Base-by-base conservation (phyloP, 2,888 invertebrate genomes). In the Cephalotes varians region DNA sequence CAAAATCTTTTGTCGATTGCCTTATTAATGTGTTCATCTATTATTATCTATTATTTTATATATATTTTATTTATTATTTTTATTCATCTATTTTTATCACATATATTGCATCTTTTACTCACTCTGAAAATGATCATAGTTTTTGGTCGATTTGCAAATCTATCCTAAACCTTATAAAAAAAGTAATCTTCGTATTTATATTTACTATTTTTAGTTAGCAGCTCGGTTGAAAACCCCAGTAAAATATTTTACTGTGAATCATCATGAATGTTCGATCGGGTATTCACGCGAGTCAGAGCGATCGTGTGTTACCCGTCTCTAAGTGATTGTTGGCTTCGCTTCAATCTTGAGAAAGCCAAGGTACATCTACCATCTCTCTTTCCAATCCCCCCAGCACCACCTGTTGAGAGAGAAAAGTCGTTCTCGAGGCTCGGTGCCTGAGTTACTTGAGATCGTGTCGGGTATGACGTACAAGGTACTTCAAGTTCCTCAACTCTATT, bases 321-420 rank as follows among this genome's bases (percentile, higher is more conserved):
- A 65, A 76, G 56, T 71, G 60, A 84, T 86, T 71, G 84, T 82
- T 64, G 54, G 72, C 72, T 34, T 25, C 73, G 72, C 44, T 54
- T 54, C 18, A 62, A 65, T 82, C 76, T 77, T 67, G 40, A 37
- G 82, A 58, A 67, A 71, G 72, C 77, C 62, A 40, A 44, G 15
- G 15, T 40, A 60, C 34, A 37, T 44, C 72, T 34, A 62, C 58
- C 40, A 34, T 44, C 69, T 67, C 64, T 18, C 67, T 74, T 37
- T 47, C 28, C 31, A 58, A 67, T 76, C 60, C 65, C 67, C 40
- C 10, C 58, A 67, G 65, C 72, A 67, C 90, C 89, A 89, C 89
- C 89, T 89, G 89, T 89, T 89, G 89, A 88, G 82, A 87, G 62
- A 80, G 84, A 87, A 88, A 90, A 82, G 84, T 85, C 73, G 74